Conservation (phyloP, 1,140 invertebrate genomes). For the Zeugodacus cucurbitae region DNA sequence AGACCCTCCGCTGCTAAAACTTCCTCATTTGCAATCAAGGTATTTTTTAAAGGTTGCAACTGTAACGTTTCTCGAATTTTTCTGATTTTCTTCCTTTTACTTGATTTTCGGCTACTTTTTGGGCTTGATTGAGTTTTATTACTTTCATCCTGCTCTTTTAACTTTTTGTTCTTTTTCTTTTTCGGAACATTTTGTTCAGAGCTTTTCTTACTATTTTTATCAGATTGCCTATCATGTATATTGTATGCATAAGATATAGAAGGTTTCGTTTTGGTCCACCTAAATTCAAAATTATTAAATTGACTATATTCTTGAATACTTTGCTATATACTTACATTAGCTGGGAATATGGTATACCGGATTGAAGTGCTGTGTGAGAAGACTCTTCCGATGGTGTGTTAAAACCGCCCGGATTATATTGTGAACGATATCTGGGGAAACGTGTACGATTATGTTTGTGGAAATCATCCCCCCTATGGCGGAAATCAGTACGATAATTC, state of each 20-base stretch:
- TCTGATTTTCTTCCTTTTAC: constrained; percentile 42
- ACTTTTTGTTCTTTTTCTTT: constrained; percentile 33
- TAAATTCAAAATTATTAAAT: not conserved
- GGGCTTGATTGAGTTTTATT: not conserved
- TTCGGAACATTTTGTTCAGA: constrained; percentile 18
- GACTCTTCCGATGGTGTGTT: not conserved
- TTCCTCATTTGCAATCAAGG: not conserved
- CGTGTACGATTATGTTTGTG: constrained; percentile 47
- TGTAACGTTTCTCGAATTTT: constrained; percentile 44
- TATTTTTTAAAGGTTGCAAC: not conserved
- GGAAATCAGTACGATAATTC: constrained; percentile 30
- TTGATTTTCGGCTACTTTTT: not conserved
- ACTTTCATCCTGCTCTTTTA: constrained; percentile 5
- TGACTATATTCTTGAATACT: not conserved
- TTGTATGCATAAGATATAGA: constrained; percentile 45
- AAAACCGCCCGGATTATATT: constrained; percentile 17
- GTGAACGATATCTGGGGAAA: constrained; percentile 44
- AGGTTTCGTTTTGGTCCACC: constrained; percentile 45
- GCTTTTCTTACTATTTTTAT: constrained; percentile 17
- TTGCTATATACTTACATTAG: not conserved
- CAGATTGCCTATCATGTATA: not conserved
- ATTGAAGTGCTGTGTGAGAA: not conserved
- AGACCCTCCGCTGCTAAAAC: not conserved
- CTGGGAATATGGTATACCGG: not conserved
- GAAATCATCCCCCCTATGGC: constrained; percentile 30